A percentile compares a stretch with the other conserved stretches of the same genome.
Conservation (phyloP, 92 coral and sea anemone species). For the Bergia puertoricense region DNA sequence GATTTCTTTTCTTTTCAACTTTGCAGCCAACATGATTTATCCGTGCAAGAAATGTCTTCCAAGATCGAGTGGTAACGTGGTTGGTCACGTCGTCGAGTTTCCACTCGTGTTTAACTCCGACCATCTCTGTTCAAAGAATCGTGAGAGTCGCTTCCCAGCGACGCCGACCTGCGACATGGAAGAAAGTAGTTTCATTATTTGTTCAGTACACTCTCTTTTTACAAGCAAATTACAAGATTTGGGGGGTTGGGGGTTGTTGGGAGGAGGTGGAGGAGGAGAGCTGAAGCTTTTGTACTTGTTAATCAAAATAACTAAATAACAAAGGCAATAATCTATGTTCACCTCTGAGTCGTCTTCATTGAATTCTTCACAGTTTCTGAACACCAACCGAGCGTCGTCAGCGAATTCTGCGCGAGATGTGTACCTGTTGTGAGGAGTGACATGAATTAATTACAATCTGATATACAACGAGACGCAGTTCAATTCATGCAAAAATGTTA, state of each 20-base stretch:
- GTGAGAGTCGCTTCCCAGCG: constrained; percentile 92
- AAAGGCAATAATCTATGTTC: background rate
- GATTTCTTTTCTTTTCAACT: background rate
- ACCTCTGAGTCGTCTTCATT: constrained; percentile 99
- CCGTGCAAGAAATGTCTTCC: background rate
- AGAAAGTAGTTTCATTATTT: background rate
- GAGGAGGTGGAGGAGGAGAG: background rate
- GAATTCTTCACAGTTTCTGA: constrained; percentile 93
- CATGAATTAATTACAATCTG: background rate
- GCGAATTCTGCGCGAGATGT: constrained; percentile 81
- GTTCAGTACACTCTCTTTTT: background rate
- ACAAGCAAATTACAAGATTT: too few species aligned
- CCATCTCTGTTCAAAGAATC: constrained; percentile 92
- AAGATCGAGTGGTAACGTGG: background rate
- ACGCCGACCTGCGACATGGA: constrained; percentile 81
- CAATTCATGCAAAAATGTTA: background rate
- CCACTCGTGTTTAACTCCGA: constrained; percentile 63
- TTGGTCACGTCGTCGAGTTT: constrained; percentile 34
- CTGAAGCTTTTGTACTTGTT: background rate
- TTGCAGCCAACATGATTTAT: background rate
- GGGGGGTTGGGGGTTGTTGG: too few species aligned
- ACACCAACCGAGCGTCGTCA: constrained; percentile 90
- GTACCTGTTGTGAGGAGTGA: constrained; percentile 60
- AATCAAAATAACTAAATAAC: background rate
- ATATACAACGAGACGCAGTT: background rate